These are phyloP conservation scores for Epinotia bilunana DNA, from an alignment of 2,888 invertebrate species.

Conservation along the genomic window DNA sequence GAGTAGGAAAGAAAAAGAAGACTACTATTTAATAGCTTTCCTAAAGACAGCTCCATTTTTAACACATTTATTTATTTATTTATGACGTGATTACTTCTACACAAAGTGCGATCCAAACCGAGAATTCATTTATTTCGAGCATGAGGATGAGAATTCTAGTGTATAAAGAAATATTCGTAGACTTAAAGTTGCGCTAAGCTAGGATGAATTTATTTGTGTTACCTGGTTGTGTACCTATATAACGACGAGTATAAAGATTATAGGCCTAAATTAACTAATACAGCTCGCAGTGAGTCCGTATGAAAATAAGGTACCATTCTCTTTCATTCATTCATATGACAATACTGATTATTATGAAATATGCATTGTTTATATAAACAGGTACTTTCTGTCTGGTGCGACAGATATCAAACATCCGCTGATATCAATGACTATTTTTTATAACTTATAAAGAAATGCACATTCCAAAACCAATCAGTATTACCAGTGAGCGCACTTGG, in stretches of 20 bases:
- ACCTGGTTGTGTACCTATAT: not conserved
- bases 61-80: no score
- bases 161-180: not conserved
- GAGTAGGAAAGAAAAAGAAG: not conserved
- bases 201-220: not conserved
- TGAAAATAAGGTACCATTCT: not conserved
- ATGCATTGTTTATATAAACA: not conserved
- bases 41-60: not conserved
- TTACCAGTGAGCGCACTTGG: no score
- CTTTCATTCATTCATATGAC: not conserved
- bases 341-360: conserved; percentile 8
- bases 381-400: conserved; percentile 1
- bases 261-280: not conserved
- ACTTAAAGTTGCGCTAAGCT: not conserved
- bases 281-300: not conserved
- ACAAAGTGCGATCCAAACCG: not conserved
- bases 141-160: not conserved
- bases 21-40: not conserved
- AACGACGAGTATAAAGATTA: not conserved
- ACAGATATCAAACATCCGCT: conserved; percentile 1
- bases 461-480: not conserved
- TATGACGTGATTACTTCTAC: not conserved
- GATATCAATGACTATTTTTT: not conserved
- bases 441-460: not conserved
- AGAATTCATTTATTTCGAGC: not conserved